These are phyloP conservation scores for Zaprionus ornatus DNA, from an alignment of 1,140 invertebrate genomes.

Conservation along the genomic window DNA sequence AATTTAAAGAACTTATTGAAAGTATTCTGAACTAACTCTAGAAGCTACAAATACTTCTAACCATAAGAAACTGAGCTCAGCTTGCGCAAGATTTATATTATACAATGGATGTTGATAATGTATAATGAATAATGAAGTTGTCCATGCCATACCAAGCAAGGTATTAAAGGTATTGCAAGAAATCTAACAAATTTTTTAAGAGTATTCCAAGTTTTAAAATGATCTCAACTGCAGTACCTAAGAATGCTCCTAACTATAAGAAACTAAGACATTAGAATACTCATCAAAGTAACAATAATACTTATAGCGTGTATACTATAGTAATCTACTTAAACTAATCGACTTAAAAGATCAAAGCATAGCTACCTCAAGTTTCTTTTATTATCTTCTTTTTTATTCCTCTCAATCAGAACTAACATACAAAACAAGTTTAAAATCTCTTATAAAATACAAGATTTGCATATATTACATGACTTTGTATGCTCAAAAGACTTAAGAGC, in stretches of 20 bases:
- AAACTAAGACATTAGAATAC: background rate
- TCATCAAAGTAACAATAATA: background rate
- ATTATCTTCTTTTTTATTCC: too few relatives aligned
- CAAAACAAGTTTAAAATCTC: background rate
- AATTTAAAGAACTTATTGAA: background rate
- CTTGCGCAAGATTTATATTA: too few relatives aligned
- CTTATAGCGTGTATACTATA: background rate
- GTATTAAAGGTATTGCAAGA: rapidly evolving
- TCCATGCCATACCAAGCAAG: background rate
- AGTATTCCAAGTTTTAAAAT: background rate
- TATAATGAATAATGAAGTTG: too few relatives aligned
- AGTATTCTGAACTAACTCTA: background rate
- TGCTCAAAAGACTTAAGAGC: background rate
- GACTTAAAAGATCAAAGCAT: background rate
- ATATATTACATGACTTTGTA: background rate
- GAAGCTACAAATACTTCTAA: background rate
- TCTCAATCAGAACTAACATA: too few relatives aligned
- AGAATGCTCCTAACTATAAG: background rate
- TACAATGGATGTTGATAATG: too few relatives aligned
- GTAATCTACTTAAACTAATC: background rate
- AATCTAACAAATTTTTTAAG: background rate
- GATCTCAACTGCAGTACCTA: background rate
- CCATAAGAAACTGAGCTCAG: background rate
- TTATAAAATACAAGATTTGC: background rate
- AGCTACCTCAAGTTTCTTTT: too few relatives aligned